Conservation (phyloP, 1,140 invertebrate species). For the Diabrotica undecimpunctata region DNA sequence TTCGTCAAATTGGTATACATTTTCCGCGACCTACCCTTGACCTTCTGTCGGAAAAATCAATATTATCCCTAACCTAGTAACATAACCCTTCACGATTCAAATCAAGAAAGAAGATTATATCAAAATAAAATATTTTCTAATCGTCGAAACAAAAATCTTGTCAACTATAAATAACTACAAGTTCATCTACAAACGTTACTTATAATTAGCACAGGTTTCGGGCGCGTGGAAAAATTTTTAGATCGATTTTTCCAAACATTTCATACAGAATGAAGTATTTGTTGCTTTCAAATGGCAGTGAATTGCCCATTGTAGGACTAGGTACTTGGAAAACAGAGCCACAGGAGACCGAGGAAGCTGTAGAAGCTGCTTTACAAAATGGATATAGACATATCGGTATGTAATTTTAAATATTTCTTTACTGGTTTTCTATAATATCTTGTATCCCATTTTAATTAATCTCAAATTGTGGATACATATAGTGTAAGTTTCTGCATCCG, state of each 20-base stretch:
- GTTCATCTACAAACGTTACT: constrained; percentile 11
- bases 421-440: neutral
- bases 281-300: constrained; percentile 28
- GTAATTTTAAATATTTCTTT: neutral
- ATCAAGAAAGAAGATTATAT: neutral
- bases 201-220: neutral
- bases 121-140: neutral
- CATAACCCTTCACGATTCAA: neutral
- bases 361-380: constrained; percentile 53
- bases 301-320: constrained; percentile 60
- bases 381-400: constrained; percentile 60
- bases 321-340: constrained; percentile 61
- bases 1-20: no score
- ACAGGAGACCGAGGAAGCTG: constrained; percentile 54
- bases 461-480: no score
- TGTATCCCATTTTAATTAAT: neutral
- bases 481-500: no score
- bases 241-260: neutral
- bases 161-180: constrained; percentile 26
- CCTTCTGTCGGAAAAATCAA: neutral
- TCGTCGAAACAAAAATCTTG: constrained; percentile 12
- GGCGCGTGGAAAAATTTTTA: neutral
- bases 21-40: neutral
- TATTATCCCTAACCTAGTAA: neutral
- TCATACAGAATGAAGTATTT: constrained; percentile 30